A percentile compares a stretch with the other conserved stretches of the same genome.
Conservation (phyloP, 2,113 vertebrate species). For the Mystacornis crossleyi region DNA sequence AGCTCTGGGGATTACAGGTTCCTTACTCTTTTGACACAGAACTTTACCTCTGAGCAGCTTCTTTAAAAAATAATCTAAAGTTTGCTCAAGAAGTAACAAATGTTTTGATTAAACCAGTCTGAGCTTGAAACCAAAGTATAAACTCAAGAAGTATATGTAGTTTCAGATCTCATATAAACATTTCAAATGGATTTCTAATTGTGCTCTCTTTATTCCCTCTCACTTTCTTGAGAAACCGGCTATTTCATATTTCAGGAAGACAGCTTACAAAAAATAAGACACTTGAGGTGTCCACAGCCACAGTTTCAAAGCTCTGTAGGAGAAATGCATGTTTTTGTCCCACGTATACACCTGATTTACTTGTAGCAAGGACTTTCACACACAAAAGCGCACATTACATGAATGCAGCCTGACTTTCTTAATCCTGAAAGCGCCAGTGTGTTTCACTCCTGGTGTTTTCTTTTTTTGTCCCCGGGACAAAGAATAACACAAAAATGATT, state of each 20-base stretch:
- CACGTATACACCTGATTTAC: neutral
- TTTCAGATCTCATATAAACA: neutral
- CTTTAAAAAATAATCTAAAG: neutral
- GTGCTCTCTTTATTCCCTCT: neutral
- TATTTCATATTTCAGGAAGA: neutral
- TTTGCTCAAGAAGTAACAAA: slow-evolving; percentile 11
- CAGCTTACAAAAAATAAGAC: neutral
- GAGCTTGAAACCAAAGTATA: neutral
- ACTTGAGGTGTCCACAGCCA: fast-evolving
- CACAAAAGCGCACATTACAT: neutral
- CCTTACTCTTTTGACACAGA: neutral
- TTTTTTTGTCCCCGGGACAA: neutral
- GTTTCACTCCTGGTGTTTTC: neutral
- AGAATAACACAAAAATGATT: neutral
- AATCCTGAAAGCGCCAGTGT: fast-evolving
- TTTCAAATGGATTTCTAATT: slow-evolving; percentile 1
- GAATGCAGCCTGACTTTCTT: neutral
- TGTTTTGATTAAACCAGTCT: slow-evolving; percentile 22
- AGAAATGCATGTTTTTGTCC: neutral
- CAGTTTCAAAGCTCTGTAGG: neutral
- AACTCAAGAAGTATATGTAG: neutral
- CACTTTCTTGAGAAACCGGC: neutral
- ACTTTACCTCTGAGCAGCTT: neutral
- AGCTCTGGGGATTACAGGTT: neutral
- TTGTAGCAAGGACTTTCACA: neutral